phyloP scores from a whole-genome alignment of 2,888 invertebrate species.

The Ophioninae sp. region DNA sequence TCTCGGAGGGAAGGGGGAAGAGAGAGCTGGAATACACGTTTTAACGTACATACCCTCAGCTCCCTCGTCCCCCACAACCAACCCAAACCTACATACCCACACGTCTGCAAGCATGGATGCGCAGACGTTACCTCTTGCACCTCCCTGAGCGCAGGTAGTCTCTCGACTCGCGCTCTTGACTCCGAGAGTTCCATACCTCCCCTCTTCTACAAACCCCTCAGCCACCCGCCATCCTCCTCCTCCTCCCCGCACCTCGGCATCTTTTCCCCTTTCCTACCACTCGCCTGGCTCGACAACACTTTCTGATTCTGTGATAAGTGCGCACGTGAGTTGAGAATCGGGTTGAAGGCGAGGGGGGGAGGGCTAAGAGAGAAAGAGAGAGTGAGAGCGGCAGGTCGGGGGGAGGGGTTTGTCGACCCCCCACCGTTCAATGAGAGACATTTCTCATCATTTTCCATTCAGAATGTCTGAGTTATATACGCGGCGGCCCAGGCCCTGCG shows the following conservation, averaged over 20 bases:
- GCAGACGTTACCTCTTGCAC: conserved; percentile 49
- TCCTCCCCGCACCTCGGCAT: neutral
- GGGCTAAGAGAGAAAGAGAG: conserved; percentile 1
- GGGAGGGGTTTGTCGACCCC: conserved; percentile 71
- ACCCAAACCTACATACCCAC: conserved; percentile 10
- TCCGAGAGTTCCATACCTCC: conserved; percentile 27
- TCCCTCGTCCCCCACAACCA: conserved; percentile 44
- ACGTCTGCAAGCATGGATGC: conserved; percentile 1
- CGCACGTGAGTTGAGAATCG: conserved; percentile 56
- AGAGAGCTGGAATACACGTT: conserved; percentile 42
- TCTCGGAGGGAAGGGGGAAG: too few relatives aligned
- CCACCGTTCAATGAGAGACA: conserved; percentile 80
- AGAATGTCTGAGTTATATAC: conserved; percentile 77
- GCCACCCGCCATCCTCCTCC: conserved; percentile 9
- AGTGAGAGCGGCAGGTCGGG: conserved; percentile 27
- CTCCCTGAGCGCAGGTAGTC: conserved; percentile 56
- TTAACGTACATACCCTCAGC: conserved; percentile 38
- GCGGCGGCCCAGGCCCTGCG: conserved; percentile 68
- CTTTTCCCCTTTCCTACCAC: conserved; percentile 25
- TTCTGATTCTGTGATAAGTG: conserved; percentile 76
- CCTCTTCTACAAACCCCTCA: neutral
- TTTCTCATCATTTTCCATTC: conserved; percentile 81
- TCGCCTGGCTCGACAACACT: conserved; percentile 63
- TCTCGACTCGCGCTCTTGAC: conserved; percentile 48
- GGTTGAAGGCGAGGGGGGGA: conserved; percentile 54